These are phyloP conservation scores for Microctonus brassicae DNA, from an alignment of 2,888 invertebrate genomes.

Conservation along the genomic window DNA sequence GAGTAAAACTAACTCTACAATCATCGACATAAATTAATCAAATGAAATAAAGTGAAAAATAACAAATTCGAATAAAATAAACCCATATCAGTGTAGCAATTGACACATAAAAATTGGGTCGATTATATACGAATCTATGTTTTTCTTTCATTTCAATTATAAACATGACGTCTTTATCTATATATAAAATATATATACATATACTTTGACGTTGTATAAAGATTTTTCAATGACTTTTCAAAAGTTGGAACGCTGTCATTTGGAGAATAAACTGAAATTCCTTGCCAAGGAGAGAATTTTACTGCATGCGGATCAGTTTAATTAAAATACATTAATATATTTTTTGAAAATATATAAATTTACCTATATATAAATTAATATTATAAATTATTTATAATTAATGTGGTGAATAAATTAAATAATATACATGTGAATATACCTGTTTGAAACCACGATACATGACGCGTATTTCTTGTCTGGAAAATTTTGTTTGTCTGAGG, in stretches of 20 bases:
- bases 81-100: too few species aligned
- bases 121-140: too few species aligned
- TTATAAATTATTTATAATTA: background rate
- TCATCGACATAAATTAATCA: too few species aligned
- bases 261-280: background rate
- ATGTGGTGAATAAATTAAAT: background rate
- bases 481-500: constrained; percentile 94
- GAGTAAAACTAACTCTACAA: too few species aligned
- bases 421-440: constrained; percentile 70
- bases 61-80: too few species aligned
- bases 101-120: too few species aligned
- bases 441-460: constrained; percentile 99
- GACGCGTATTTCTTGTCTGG: constrained; percentile 93
- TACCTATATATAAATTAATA: background rate
- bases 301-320: background rate
- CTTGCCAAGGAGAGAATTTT: background rate
- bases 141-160: too few species aligned
- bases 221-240: background rate
- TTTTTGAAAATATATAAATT: background rate
- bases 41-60: too few species aligned
- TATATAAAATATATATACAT: background rate
- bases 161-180: too few species aligned
- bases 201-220: background rate
- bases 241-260: background rate
- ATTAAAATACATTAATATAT: background rate